phyloP scores from a whole-genome alignment of 1,140 invertebrate genomes.

The Drosophila subobscura region DNA sequence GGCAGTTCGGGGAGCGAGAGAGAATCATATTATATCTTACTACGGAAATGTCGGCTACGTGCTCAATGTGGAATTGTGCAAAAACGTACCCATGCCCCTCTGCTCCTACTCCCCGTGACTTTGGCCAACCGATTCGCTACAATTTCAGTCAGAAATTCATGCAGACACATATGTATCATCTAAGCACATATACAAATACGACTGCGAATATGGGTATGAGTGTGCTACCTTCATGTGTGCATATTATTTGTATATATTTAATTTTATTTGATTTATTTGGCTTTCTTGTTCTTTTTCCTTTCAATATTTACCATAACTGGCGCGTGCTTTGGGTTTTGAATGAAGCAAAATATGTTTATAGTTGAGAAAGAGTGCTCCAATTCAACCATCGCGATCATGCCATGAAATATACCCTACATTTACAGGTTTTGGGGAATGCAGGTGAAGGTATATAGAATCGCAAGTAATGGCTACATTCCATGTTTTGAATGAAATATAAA shows the following conservation, averaged over 20 bases:
- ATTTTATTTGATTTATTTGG: conserved; percentile 52
- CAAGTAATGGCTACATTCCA: too few species aligned
- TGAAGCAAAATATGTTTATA: conserved; percentile 53
- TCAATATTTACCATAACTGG: conserved; percentile 67
- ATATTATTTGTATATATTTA: conserved; percentile 16
- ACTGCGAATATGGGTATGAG: background rate
- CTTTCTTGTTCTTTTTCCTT: conserved; percentile 48
- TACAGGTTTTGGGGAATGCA: too few species aligned
- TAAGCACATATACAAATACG: conserved; percentile 5
- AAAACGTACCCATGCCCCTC: background rate
- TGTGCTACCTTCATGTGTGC: conserved; percentile 6
- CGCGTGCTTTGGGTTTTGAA: conserved; percentile 71
- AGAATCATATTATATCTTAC: conserved; percentile 71
- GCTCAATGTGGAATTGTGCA: conserved; percentile 49
- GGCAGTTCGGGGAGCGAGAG: conserved; percentile 8
- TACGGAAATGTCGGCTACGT: conserved; percentile 75
- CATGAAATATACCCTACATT: background rate
- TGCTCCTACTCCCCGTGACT: conserved; percentile 17
- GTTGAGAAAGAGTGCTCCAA: conserved; percentile 3
- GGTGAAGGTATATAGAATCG: too few species aligned
- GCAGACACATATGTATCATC: conserved; percentile 26
- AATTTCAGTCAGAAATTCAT: conserved; percentile 54
- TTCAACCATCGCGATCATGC: background rate
- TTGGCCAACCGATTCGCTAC: conserved; percentile 46
- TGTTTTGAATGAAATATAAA: too few species aligned